phyloP scores from a whole-genome alignment of 2,113 vertebrate genomes.

The Lutjanus erythropterus region DNA sequence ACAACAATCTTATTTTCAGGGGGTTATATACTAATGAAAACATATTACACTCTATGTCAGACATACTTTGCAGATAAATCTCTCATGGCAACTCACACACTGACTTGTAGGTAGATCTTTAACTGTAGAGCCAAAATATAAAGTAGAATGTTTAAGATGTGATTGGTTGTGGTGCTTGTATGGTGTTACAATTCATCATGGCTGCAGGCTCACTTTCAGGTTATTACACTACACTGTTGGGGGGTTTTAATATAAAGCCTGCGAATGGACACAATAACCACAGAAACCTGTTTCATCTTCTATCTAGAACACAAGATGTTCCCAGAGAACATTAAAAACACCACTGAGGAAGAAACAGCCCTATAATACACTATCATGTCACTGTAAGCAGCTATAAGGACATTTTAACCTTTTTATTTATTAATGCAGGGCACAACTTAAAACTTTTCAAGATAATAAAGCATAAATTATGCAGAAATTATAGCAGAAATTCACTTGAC shows the following conservation, averaged over 20 bases:
- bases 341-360: not conserved
- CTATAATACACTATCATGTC: not conserved
- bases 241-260: not conserved
- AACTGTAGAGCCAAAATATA: not conserved
- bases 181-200: not conserved
- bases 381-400: not conserved
- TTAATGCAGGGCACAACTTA: no score
- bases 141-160: not conserved
- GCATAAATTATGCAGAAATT: no score
- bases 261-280: not conserved
- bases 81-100: no score
- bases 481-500: not conserved
- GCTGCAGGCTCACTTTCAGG: not conserved
- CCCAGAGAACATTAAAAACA: not conserved
- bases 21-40: no score
- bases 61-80: no score
- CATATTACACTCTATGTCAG: no score
- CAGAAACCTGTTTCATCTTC: not conserved
- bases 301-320: not conserved
- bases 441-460: no score
- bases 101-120: not conserved
- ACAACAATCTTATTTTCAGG: no score
- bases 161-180: no score
- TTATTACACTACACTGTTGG: not conserved
- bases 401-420: not conserved